Evolutionary conservation across 64 coral and sea anemone species (phyloP), one percentile per base, ranked within the genome.

Genomic region (Montipora efflorescens): DNA sequence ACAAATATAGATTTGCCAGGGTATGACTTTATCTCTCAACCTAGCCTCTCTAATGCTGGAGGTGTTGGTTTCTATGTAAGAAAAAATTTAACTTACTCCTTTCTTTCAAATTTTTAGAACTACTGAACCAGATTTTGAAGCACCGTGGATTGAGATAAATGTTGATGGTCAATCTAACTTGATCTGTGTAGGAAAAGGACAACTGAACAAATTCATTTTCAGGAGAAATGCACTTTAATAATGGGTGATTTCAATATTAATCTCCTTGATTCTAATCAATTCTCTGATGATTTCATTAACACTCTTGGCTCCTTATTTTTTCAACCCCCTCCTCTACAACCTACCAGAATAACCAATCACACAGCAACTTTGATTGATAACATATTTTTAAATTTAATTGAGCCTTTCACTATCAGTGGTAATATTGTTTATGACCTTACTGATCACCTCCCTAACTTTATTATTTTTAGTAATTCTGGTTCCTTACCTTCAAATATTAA

Each of bases 341-440:
- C 79, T 76, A 92, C 80, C 19, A 84, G 80, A 36, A 59, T 83
- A 14, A 91, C 90, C n/a, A 25, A 46, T 22, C 90, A 91, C 18
- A 50, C 79, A 16, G 79, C 90, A 59, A 91, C 90, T 10, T 51
- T 91, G 6, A 91, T 86, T 62, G 73, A 87, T 62, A 92, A 78
- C 76, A 85, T 92, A 23, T 92, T 92, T 25, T 92, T 92, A 18
- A 92, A 92, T 76, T 92, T 80, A 44, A 3, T 83, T 50, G 80
- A 92, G 51, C 81, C 57, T 76, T 11, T 19, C 8, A 59, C 62
- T 21, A 36, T 45, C 8, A 84, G 68, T 87, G 91, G 81, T 10
- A 94, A 94, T 52, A 88, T 28, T 28, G 28, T 36, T 36, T 36
- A 36, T 36, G 28, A 36, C 28, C 28, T 36, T 36, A 36, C 28